Evolutionary conservation across 2,888 invertebrate genomes (phyloP).

Genomic region (Tipula unca): DNA sequence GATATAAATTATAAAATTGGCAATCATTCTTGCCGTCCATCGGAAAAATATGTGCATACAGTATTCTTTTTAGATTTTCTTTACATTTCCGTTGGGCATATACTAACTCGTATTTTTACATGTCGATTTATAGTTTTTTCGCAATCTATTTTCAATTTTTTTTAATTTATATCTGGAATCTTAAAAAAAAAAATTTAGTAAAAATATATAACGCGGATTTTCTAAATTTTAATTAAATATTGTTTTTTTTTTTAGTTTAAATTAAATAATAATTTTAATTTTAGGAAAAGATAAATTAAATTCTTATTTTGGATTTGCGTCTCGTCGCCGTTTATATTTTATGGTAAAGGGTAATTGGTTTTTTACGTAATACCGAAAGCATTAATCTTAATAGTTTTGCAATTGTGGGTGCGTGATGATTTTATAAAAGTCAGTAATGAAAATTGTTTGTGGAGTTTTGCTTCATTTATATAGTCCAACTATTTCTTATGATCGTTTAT

Average conservation of each 20-base stretch:
- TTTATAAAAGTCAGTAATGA: too few species aligned
- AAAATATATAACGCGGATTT: not conserved
- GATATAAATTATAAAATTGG: not conserved
- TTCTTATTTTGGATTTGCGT: not conserved
- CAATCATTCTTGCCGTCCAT: not conserved
- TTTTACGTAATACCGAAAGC: not conserved
- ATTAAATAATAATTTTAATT: not conserved
- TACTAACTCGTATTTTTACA: not conserved
- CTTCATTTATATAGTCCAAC: too few species aligned
- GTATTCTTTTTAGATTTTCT: not conserved
- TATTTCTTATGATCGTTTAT: too few species aligned
- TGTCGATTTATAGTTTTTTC: constrained; percentile 8
- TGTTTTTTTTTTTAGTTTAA: not conserved
- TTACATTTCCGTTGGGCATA: not conserved
- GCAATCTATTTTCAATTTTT: not conserved
- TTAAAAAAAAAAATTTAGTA: not conserved
- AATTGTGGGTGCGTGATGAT: not conserved
- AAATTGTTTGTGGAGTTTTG: too few species aligned
- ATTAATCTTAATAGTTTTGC: not conserved
- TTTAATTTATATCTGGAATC: not conserved
- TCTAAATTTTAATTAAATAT: not conserved
- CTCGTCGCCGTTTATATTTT: not conserved
- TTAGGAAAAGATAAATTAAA: not conserved
- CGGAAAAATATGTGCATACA: not conserved
- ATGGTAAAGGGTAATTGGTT: not conserved